These are phyloP conservation scores for Alauda arvensis DNA, from an alignment of 2,797 vertebrate species.

Conservation along the genomic window DNA sequence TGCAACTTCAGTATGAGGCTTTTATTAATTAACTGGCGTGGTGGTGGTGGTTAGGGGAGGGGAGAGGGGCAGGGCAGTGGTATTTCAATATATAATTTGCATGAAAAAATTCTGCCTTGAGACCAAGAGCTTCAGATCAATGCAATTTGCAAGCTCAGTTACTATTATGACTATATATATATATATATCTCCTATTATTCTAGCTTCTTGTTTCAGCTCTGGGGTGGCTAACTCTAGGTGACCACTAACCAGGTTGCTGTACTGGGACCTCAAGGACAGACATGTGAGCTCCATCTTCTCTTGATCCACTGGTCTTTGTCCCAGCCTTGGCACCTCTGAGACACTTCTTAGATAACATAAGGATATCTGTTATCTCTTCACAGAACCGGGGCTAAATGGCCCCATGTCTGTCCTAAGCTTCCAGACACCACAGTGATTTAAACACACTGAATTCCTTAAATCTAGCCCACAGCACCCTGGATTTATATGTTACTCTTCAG, in stretches of 20 bases:
- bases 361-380: not conserved
- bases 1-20: not conserved
- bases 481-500: not conserved
- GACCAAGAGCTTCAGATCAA: not conserved
- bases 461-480: not conserved
- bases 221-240: not conserved
- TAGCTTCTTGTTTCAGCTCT: not conserved
- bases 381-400: not conserved
- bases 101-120: not conserved
- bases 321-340: not conserved
- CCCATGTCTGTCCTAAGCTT: not conserved
- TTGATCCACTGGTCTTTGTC: not conserved
- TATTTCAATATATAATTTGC: not conserved
- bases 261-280: not conserved
- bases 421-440: constrained; percentile 27
- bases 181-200: not conserved
- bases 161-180: not conserved
- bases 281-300: not conserved
- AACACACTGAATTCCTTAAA: constrained; percentile 13
- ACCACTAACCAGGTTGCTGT: not conserved
- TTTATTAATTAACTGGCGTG: not conserved
- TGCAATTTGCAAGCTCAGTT: not conserved
- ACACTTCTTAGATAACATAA: not conserved
- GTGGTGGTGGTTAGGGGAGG: not conserved
- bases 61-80: accelerated